Conservation (phyloP, 2,888 invertebrate genomes). For the Andrena bucephala region DNA sequence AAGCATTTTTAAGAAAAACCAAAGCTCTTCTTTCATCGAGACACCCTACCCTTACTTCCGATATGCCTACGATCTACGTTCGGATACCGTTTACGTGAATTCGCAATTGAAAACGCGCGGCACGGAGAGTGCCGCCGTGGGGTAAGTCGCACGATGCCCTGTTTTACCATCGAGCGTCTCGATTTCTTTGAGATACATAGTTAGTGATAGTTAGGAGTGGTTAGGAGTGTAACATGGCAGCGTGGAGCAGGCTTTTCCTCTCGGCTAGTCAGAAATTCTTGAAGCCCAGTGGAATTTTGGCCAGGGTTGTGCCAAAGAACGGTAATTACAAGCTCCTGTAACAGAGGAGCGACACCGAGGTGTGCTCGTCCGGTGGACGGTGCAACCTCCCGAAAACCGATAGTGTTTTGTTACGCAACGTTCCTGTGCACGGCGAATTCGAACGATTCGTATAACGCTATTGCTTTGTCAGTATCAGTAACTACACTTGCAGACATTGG, state of each 20-base stretch:
- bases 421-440: not conserved
- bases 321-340: conserved; percentile 12
- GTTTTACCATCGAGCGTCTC: not conserved
- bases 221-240: conserved; percentile 87
- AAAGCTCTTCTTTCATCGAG: not conserved
- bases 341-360: conserved; percentile 3
- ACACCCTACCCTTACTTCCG: too few species aligned
- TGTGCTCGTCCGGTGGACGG: not conserved
- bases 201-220: too few species aligned
- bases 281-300: conserved; percentile 73
- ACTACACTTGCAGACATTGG: not conserved
- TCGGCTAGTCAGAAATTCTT: conserved; percentile 80
- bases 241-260: conserved; percentile 88
- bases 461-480: not conserved
- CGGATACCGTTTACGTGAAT: too few species aligned
- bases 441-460: not conserved
- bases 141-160: not conserved
- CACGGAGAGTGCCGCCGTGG: not conserved
- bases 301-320: conserved; percentile 67
- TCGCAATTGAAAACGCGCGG: too few species aligned
- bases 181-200: not conserved
- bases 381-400: not conserved
- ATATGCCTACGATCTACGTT: too few species aligned
- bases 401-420: conserved; percentile 66
- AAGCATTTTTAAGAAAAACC: not conserved